Evolutionary conservation across 2,113 vertebrate species (phyloP).

Genomic region (Mionectes macconnelli): DNA sequence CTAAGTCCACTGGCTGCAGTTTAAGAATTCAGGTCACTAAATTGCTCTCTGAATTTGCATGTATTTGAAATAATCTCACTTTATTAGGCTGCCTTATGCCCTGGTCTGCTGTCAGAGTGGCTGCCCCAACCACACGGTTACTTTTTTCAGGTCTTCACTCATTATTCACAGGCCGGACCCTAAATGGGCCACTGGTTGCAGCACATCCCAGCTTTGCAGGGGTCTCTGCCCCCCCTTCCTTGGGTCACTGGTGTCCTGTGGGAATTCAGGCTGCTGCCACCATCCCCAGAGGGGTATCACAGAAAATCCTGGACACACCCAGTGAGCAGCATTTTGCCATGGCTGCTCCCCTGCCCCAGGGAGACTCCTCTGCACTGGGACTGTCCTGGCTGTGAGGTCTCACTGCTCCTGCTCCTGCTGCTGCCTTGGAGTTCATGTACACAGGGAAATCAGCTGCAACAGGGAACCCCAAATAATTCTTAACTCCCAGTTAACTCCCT

Average conservation of each 20-base stretch:
- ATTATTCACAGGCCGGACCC: not conserved
- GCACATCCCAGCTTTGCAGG: not conserved
- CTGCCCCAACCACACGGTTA: not conserved
- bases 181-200: not conserved
- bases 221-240: not conserved
- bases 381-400: not conserved
- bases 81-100: not conserved
- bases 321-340: not conserved
- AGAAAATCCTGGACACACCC: not conserved
- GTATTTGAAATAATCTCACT: slow-evolving; percentile 41
- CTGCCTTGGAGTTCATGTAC: not conserved
- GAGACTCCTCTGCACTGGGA: not conserved
- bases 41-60: slow-evolving; percentile 20
- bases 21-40: slow-evolving; percentile 42
- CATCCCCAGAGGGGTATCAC: not conserved
- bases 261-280: not conserved
- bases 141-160: not conserved
- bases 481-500: not conserved
- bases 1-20: not conserved
- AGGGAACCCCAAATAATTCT: not conserved
- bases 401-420: not conserved
- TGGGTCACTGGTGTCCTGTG: not conserved
- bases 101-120: not conserved
- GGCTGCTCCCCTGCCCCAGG: not conserved
- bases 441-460: not conserved